Percentiles rank a stretch among this genome's conserved stretches.
Conservation (phyloP, 2,797 vertebrate species). For the Protonibea diacanthus region DNA sequence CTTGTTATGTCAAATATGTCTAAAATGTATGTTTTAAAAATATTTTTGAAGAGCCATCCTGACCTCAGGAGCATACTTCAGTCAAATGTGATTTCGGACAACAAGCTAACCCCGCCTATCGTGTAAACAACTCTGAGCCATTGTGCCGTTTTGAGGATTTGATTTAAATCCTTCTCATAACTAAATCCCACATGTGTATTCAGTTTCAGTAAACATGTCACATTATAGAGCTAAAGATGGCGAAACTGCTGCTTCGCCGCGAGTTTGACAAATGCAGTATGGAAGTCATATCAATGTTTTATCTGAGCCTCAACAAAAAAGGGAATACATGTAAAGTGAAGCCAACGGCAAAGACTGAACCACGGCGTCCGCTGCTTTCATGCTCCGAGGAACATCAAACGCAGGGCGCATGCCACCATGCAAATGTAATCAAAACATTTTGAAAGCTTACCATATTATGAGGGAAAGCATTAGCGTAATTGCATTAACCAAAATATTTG, state of each 20-base stretch:
- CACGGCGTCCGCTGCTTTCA: slow-evolving; percentile 51
- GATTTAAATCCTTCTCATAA: background rate
- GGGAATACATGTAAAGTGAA: slow-evolving; percentile 39
- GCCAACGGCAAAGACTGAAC: slow-evolving; percentile 49
- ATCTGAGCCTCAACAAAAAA: background rate
- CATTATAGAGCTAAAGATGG: background rate
- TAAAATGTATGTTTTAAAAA: background rate
- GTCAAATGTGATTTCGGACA: background rate
- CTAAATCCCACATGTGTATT: background rate
- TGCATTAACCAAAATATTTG: slow-evolving; percentile 59
- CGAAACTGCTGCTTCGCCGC: background rate
- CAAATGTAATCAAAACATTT: slow-evolving; percentile 65
- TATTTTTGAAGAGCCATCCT: background rate
- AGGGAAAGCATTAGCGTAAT: slow-evolving; percentile 57
- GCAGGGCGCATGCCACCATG: slow-evolving; percentile 41
- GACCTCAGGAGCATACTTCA: background rate
- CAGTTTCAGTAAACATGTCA: background rate
- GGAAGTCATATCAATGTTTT: background rate
- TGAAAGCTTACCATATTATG: slow-evolving; percentile 49
- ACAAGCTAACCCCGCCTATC: background rate
- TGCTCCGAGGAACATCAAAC: slow-evolving; percentile 55
- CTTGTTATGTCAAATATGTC: background rate
- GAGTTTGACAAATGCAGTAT: background rate
- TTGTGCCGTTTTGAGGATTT: background rate
- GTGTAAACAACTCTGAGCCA: background rate